phyloP scores from a whole-genome alignment of 2,113 vertebrate genomes.

The Chroicocephalus ridibundus region DNA sequence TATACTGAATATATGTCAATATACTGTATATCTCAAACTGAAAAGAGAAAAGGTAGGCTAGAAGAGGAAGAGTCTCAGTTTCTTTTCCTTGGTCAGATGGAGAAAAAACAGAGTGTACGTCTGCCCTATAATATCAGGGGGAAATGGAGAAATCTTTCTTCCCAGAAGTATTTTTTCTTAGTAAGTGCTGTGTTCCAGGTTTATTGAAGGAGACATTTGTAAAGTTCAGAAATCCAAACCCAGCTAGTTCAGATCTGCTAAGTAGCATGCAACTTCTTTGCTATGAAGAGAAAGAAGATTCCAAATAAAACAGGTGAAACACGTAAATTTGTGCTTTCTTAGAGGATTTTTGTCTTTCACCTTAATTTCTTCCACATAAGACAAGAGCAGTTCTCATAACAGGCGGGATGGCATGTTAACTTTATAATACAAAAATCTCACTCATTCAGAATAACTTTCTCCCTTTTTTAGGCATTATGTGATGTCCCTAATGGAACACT shows the following conservation, averaged over 20 bases:
- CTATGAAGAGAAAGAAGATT: background rate
- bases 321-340: background rate
- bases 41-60: background rate
- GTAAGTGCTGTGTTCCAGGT: background rate
- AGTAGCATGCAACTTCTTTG: rapidly evolving
- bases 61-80: background rate
- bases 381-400: background rate
- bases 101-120: background rate
- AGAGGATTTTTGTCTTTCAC: background rate
- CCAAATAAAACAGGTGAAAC: background rate
- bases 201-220: background rate
- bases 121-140: background rate
- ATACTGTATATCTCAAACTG: background rate
- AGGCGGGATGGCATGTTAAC: rapidly evolving
- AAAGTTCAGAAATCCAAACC: background rate
- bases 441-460: background rate
- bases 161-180: background rate
- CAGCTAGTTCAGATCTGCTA: background rate
- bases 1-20: background rate
- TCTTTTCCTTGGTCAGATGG: background rate
- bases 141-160: background rate
- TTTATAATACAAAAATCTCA: background rate
- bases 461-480: background rate
- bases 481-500: background rate
- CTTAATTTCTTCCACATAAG: background rate